Evolutionary conservation across 2,113 vertebrate genomes (phyloP).

Genomic region (Chaetura pelagica): DNA sequence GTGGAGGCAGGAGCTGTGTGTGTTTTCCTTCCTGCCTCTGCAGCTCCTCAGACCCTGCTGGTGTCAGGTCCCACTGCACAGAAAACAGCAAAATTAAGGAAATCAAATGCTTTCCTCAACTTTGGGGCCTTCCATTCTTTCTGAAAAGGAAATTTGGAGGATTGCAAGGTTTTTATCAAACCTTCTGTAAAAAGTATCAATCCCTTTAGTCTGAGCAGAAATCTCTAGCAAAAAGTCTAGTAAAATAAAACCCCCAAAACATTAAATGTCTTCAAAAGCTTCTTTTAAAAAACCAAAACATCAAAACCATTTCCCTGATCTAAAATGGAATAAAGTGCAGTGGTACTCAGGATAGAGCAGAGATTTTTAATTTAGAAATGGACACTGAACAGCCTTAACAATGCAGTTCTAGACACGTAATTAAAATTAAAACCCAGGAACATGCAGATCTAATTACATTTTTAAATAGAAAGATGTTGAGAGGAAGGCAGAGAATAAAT

Average conservation of each 20-base stretch:
- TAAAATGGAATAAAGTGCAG: not conserved
- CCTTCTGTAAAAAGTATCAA: not conserved
- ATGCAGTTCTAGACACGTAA: conserved; percentile 13
- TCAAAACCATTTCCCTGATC: not conserved
- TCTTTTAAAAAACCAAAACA: not conserved
- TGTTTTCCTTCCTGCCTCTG: not conserved
- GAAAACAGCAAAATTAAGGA: not conserved
- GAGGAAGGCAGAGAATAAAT: not conserved
- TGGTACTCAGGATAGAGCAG: not conserved
- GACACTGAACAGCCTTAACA: conserved; percentile 4
- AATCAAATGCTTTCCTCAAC: not conserved
- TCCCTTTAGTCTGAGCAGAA: not conserved
- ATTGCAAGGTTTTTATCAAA: not conserved
- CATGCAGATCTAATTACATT: conserved; percentile 48
- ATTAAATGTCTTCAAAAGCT: not conserved
- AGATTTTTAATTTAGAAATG: not conserved
- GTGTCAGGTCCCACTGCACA: not conserved
- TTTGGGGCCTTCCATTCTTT: not conserved
- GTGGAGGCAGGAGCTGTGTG: not conserved
- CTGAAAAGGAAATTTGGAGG: not conserved
- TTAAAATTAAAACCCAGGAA: conserved; percentile 51
- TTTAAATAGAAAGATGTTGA: conserved; percentile 2
- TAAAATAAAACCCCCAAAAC: not conserved
- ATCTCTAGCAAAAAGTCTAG: not conserved
- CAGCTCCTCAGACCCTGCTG: not conserved